Evolutionary conservation across 2,113 vertebrate species (phyloP).

Genomic region (Spea multiplicata): DNA sequence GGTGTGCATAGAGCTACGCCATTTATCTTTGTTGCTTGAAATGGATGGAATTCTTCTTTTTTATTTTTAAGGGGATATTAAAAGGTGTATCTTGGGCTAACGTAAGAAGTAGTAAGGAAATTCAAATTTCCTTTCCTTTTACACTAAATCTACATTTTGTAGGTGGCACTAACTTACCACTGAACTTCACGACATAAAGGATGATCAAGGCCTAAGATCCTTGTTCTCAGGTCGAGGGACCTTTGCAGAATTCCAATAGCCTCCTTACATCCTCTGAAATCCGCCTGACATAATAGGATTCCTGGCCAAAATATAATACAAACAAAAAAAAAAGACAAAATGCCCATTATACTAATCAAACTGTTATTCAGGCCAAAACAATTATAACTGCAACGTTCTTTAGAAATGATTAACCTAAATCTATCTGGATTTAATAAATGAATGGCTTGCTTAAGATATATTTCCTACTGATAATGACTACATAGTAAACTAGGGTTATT

Average conservation of each 20-base stretch:
- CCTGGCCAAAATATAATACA: constrained; percentile 38
- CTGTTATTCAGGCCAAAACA: constrained; percentile 1
- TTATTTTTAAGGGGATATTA: too few species aligned
- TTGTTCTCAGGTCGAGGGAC: constrained; percentile 47
- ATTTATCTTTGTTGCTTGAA: background rate
- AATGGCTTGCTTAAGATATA: constrained; percentile 18
- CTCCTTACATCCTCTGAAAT: constrained; percentile 30
- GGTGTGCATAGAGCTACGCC: background rate
- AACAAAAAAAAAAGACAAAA: background rate
- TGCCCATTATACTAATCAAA: constrained; percentile 10
- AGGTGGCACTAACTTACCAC: constrained; percentile 44
- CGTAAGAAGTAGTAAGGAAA: background rate
- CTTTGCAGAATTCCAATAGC: constrained; percentile 42
- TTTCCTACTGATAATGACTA: constrained; percentile 16
- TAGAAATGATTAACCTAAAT: constrained; percentile 36
- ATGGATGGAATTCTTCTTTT: background rate
- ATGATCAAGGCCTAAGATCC: constrained; percentile 50
- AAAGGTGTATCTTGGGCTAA: too few species aligned
- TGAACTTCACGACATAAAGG: constrained; percentile 45
- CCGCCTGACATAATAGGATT: constrained; percentile 47
- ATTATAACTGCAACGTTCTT: constrained; percentile 6
- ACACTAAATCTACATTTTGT: background rate
- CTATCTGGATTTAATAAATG: background rate
- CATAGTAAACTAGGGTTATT: background rate
- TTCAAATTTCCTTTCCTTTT: too few species aligned